Percentiles rank a stretch among this genome's conserved stretches.
Conservation (phyloP, 1,140 invertebrate species). For the Pseudachorutes palmiensis region DNA sequence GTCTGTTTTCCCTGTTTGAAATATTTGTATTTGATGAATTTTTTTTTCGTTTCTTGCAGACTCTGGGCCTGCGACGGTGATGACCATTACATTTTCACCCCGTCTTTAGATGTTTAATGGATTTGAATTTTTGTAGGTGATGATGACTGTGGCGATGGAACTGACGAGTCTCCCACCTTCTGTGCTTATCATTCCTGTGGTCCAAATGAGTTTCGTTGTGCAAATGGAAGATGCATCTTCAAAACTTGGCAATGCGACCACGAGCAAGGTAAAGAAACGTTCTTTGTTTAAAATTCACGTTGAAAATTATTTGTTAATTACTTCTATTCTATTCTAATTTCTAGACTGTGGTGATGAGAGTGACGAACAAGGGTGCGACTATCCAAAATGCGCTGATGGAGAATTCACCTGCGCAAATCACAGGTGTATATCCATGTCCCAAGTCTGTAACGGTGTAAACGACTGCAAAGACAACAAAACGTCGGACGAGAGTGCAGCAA, state of each 20-base stretch:
- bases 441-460: constrained; percentile 86
- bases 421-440: constrained; percentile 64
- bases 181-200: constrained; percentile 90
- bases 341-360: constrained; percentile 58
- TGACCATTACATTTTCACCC: constrained; percentile 45
- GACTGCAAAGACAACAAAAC: constrained; percentile 89
- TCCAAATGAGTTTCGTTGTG: constrained; percentile 84
- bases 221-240: constrained; percentile 81
- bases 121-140: constrained; percentile 15
- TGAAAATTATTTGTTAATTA: no score
- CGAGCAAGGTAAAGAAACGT: no score
- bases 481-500: constrained; percentile 78
- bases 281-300: no score
- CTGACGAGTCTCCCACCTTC: constrained; percentile 85
- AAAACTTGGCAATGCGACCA: constrained; percentile 84
- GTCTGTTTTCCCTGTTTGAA: not conserved
- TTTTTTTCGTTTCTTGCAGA: constrained; percentile 42
- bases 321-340: not conserved
- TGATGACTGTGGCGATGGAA: constrained; percentile 79
- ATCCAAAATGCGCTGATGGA: constrained; percentile 78
- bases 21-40: not conserved
- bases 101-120: not conserved
- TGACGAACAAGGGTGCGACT: constrained; percentile 84
- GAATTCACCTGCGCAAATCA: constrained; percentile 90
- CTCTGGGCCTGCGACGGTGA: constrained; percentile 96